These are phyloP conservation scores for Loris lydekkerianus DNA, from an alignment of 2,797 vertebrate genomes.

Conservation along the genomic window DNA sequence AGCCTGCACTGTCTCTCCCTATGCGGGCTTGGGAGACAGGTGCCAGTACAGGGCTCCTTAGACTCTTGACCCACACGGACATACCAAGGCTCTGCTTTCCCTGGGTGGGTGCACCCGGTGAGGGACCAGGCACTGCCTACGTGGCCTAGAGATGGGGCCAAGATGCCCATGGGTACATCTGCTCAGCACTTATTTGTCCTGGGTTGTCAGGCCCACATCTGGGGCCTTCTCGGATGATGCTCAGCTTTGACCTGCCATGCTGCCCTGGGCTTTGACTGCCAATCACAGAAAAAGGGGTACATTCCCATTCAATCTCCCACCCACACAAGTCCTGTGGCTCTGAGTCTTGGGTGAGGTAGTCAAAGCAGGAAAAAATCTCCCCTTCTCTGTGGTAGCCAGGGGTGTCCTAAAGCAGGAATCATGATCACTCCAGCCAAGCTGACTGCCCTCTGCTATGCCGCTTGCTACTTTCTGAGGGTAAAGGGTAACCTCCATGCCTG, in stretches of 20 bases:
- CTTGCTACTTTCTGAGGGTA: neutral
- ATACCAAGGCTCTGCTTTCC: neutral
- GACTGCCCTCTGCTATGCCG: neutral
- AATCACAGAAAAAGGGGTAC: neutral
- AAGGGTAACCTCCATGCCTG: neutral
- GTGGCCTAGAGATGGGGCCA: neutral
- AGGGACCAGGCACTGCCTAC: neutral
- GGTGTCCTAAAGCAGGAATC: neutral
- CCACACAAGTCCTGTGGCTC: neutral
- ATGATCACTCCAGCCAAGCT: neutral
- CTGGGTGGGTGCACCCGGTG: too few species aligned
- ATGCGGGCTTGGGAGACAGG: neutral
- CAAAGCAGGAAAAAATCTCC: neutral
- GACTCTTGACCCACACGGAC: rapidly evolving
- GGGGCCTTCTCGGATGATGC: neutral
- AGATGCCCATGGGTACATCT: neutral
- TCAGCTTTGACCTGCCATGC: neutral
- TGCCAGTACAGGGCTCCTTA: neutral
- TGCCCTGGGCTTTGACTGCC: neutral
- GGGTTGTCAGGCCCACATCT: rapidly evolving
- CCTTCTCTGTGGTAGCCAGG: neutral
- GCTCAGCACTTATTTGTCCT: neutral
- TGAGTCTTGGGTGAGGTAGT: neutral
- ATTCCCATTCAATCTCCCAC: neutral
- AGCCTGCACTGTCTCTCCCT: rapidly evolving